Evolutionary conservation across 92 coral and sea anemone genomes (phyloP).

Genomic region (Plumapathes pennacea): DNA sequence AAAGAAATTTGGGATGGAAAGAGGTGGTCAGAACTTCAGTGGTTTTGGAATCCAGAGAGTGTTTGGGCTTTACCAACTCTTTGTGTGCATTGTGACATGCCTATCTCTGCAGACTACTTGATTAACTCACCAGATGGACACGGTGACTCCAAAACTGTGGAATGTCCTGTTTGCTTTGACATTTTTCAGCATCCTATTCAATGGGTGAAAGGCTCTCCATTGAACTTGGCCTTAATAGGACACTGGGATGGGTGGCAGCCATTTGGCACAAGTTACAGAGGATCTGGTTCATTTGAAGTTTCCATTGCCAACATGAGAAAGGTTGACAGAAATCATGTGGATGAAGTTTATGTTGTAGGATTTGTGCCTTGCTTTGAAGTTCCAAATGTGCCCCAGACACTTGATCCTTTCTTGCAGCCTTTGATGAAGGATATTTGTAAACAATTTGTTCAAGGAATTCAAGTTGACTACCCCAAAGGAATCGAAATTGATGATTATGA

Average conservation of each 20-base stretch:
- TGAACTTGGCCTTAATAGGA: conserved; percentile 61
- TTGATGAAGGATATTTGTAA: conserved; percentile 46
- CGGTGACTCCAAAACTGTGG: conserved; percentile 29
- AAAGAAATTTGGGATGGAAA: conserved; percentile 82
- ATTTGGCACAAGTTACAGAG: conserved; percentile 60
- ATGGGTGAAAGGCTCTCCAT: conserved; percentile 50
- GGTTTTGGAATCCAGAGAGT: conserved; percentile 75
- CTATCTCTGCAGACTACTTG: conserved; percentile 50
- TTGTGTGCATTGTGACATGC: conserved; percentile 47
- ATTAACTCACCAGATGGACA: conserved; percentile 24
- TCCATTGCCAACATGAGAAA: conserved; percentile 55
- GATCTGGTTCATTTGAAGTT: conserved; percentile 70
- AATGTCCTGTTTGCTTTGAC: conserved; percentile 67
- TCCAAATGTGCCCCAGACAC: conserved; percentile 43
- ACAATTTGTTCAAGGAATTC: conserved; percentile 48
- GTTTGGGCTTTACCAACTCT: conserved; percentile 55
- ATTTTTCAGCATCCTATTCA: conserved; percentile 41
- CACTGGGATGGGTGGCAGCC: conserved; percentile 86
- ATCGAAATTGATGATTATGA: conserved; percentile 9
- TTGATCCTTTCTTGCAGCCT: conserved; percentile 61
- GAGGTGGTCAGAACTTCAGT: conserved; percentile 57
- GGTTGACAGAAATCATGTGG: conserved; percentile 50
- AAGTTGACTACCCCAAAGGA: conserved; percentile 28
- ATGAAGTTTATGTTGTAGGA: conserved; percentile 64
- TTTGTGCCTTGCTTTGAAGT: conserved; percentile 47